These are phyloP conservation scores for Mythimna albipuncta DNA, from an alignment of 2,888 invertebrate genomes.

Conservation along the genomic window DNA sequence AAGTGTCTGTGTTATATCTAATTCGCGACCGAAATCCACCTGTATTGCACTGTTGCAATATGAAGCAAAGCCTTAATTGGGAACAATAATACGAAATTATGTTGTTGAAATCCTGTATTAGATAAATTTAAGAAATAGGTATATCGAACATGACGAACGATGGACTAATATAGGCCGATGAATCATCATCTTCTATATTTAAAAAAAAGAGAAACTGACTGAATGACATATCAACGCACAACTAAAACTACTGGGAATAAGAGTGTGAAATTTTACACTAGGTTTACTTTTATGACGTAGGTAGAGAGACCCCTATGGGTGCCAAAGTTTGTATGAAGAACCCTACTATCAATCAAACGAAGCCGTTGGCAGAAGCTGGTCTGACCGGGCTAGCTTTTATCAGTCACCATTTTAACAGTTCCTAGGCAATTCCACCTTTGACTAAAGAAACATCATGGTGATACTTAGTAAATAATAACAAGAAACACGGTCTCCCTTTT, in stretches of 20 bases:
- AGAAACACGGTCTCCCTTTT: not conserved
- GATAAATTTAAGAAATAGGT: not conserved
- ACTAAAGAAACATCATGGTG: too few species aligned
- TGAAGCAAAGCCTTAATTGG: not conserved
- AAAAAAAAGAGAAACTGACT: too few species aligned
- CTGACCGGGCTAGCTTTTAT: not conserved
- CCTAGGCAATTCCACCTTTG: not conserved
- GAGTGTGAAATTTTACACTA: too few species aligned
- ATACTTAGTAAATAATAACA: not conserved
- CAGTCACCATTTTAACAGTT: not conserved
- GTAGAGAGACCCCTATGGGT: too few species aligned
- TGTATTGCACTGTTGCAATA: constrained; percentile 18
- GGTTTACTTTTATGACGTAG: too few species aligned
- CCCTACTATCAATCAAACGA: too few species aligned
- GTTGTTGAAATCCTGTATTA: not conserved
- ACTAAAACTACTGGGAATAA: too few species aligned
- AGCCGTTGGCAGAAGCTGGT: too few species aligned
- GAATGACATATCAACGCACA: not conserved
- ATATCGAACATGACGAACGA: not conserved
- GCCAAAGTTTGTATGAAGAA: too few species aligned
- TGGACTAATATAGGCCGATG: not conserved
- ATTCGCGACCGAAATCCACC: constrained; percentile 31
- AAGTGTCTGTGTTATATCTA: constrained; percentile 38
- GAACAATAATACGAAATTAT: constrained; percentile 7
- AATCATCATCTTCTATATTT: not conserved